Percentiles rank a stretch among this genome's conserved stretches.
Conservation (phyloP, 23 tunicate species). For the Styela plicata region DNA sequence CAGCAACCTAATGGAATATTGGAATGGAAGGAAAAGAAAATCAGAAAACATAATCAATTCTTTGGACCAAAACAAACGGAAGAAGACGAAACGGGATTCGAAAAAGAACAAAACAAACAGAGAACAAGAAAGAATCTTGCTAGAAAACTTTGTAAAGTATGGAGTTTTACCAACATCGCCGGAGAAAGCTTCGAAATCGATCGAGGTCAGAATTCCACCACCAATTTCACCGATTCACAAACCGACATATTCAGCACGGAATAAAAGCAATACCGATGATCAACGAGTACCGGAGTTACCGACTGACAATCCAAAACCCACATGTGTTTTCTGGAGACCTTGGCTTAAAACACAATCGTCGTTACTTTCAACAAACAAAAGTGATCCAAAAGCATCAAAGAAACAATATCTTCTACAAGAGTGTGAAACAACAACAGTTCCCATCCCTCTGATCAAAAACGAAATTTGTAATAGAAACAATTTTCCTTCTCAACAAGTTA, state of each 20-base stretch:
- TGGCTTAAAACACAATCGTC: not conserved
- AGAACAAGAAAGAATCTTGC: slow-evolving; percentile 23
- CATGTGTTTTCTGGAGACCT: slow-evolving; percentile 7
- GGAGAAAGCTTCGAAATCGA: not conserved
- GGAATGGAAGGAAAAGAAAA: slow-evolving; percentile 16
- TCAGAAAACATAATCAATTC: not conserved
- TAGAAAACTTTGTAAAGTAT: slow-evolving; percentile 32
- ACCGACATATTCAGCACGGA: not conserved
- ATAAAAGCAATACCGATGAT: not conserved
- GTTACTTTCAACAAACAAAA: not conserved
- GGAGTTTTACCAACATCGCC: slow-evolving; percentile 19
- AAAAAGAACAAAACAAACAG: slow-evolving; percentile 20
- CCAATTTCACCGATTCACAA: not conserved
- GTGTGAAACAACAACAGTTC: not conserved
- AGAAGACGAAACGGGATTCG: not conserved
- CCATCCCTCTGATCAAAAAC: not conserved
- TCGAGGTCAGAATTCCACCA: not conserved
- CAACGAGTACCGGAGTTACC: slow-evolving; percentile 17
- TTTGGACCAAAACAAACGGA: not conserved
- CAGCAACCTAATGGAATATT: not conserved
- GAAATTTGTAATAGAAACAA: not conserved
- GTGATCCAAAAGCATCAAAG: not conserved
- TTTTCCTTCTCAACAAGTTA: too few relatives aligned
- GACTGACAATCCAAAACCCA: too few relatives aligned
- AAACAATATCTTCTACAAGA: too few relatives aligned